Percentiles rank a stretch among this genome's conserved stretches.
phyloP scores from a whole-genome alignment of 2,797 vertebrate genomes.

The Schizopygopsis pylzovi region DNA sequence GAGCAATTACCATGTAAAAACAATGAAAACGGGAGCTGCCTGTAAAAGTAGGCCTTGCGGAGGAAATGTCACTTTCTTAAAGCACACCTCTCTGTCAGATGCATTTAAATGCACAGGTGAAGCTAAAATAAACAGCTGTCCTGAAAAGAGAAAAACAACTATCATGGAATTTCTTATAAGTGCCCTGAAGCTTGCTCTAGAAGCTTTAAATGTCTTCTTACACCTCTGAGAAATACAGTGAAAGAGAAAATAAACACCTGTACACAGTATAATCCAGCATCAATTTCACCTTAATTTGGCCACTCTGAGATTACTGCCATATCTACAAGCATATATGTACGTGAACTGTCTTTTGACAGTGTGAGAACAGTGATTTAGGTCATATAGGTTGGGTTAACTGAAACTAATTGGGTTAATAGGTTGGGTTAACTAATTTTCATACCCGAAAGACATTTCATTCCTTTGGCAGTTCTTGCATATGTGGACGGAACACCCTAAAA shows the following conservation, averaged over 20 bases:
- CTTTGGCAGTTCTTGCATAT: neutral
- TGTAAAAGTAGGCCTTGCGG: constrained; percentile 63
- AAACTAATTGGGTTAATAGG: neutral
- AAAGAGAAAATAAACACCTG: constrained; percentile 51
- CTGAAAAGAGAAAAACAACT: constrained; percentile 56
- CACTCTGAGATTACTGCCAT: neutral
- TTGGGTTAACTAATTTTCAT: neutral
- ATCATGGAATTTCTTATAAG: constrained; percentile 50
- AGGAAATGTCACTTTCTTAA: constrained; percentile 70
- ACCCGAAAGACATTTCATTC: no score
- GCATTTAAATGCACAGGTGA: constrained; percentile 68
- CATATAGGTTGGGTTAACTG: neutral
- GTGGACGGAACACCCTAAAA: neutral
- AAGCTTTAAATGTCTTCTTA: constrained; percentile 47
- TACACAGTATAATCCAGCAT: constrained; percentile 12
- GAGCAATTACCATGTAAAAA: constrained; percentile 68
- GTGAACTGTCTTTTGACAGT: neutral
- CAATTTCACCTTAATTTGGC: neutral
- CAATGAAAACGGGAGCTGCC: constrained; percentile 65
- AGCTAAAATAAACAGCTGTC: constrained; percentile 64
- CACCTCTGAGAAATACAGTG: constrained; percentile 43
- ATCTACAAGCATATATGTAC: neutral
- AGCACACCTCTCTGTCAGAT: constrained; percentile 69
- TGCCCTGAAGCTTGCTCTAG: constrained; percentile 37
- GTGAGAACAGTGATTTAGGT: neutral